Base-by-base conservation (phyloP, 92 coral and sea anemone species). In the Pocillopora meandrina region DNA sequence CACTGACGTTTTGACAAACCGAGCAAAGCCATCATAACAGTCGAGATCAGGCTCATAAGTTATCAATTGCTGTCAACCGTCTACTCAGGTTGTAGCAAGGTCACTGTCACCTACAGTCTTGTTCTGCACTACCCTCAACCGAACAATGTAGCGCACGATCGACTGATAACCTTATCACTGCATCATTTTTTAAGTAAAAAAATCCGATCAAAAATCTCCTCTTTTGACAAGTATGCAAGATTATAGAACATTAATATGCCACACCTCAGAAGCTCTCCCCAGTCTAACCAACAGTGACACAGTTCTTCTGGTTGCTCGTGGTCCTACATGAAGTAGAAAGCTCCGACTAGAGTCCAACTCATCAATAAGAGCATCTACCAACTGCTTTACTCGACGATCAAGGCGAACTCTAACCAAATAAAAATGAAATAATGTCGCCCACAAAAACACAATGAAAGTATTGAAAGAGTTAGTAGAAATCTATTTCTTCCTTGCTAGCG, bases 331-430 rank as follows among this genome's bases (percentile, higher is more conserved):
- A 18, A 96, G 89, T 49, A 96, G 79, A 71, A 94, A 93, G 80
- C 98, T 96, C 79, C 95, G 98, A 61, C 95, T 93, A 57, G 95
- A 92, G 47, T 94, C 98, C 15, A 96, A 90, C 75, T 96, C 98
- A 42, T 95, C 94, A 84, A 96, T 90, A 42, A 96, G 89, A 16
- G 98, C 98, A 58, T 96, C 98, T 0, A 95, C 97, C 65, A 96
- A 82, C 80, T 79, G 93, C 87, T 96, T 96, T 42, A 94, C 98
- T 47, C 98, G 92, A 62, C 95, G 98, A 77, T 96, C 98, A 62
- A 96, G 92, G 26, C 98, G 95, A 18, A 95, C 95, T 80, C 98
- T 94, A 83, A 23, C 42, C 60, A 56, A 59, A 75, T 12, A 33
- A 35, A 31, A 83, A 19, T 79, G 16, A 49, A 20, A 20, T 17